These are phyloP conservation scores for Balearica regulorum DNA, from an alignment of 2,797 vertebrate genomes.

Conservation along the genomic window DNA sequence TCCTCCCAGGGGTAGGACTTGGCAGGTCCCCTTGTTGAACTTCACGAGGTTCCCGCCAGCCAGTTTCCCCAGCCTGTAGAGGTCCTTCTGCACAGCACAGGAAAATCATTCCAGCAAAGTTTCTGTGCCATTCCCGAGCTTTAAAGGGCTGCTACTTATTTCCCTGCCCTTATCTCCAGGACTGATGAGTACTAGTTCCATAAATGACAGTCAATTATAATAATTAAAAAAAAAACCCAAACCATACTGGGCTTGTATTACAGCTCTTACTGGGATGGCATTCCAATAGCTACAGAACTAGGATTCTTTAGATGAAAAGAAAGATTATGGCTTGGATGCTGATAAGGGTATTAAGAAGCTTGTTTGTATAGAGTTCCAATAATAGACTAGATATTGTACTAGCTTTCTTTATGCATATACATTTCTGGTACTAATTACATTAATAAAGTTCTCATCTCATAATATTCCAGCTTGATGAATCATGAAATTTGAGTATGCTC, in stretches of 20 bases:
- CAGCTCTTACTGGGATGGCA: background rate
- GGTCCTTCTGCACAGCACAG: background rate
- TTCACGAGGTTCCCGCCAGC: background rate
- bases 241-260: background rate
- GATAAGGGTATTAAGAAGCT: background rate
- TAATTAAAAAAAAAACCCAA: background rate
- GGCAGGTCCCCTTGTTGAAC: background rate
- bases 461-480: background rate
- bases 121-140: background rate
- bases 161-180: background rate
- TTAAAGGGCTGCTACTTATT: background rate
- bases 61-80: background rate
- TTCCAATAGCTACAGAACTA: background rate
- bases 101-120: background rate
- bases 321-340: background rate
- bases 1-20: background rate
- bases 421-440: background rate
- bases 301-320: background rate
- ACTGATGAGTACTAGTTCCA: background rate
- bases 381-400: background rate
- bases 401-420: background rate
- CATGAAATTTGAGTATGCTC: background rate
- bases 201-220: background rate
- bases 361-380: background rate
- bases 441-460: background rate